Conservation (phyloP, 2,888 invertebrate genomes). For the Diarsia mendica region DNA sequence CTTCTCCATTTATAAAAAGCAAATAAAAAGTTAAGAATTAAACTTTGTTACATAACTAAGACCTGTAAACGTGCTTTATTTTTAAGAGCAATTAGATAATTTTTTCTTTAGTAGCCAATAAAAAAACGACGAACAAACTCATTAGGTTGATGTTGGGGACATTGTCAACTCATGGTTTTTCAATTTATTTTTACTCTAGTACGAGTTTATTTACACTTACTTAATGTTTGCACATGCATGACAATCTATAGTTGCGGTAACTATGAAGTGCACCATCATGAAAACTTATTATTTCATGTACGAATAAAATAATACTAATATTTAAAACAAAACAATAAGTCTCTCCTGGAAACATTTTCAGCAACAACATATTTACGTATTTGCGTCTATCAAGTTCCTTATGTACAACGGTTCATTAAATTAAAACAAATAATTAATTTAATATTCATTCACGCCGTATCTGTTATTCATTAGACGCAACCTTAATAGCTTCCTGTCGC, state of each 20-base stretch:
- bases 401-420: slow-evolving; percentile 33
- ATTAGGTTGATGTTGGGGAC: neutral
- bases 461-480: slow-evolving; percentile 60
- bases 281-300: neutral
- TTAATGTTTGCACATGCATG: too few species aligned
- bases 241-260: neutral
- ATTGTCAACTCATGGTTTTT: neutral
- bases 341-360: neutral
- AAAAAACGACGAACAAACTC: neutral
- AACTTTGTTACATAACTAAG: neutral
- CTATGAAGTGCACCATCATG: neutral
- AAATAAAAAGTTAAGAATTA: too few species aligned
- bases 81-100: neutral
- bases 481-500: slow-evolving; percentile 61
- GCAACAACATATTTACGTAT: neutral
- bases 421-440: slow-evolving; percentile 43
- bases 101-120: neutral
- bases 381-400: neutral
- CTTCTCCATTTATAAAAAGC: too few species aligned
- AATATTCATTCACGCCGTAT: slow-evolving; percentile 54
- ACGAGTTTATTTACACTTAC: too few species aligned
- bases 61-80: neutral
- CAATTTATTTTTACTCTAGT: neutral
- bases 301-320: neutral
- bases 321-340: neutral